phyloP scores from a whole-genome alignment of 2,113 vertebrate genomes.

The Corvus moneduloides region DNA sequence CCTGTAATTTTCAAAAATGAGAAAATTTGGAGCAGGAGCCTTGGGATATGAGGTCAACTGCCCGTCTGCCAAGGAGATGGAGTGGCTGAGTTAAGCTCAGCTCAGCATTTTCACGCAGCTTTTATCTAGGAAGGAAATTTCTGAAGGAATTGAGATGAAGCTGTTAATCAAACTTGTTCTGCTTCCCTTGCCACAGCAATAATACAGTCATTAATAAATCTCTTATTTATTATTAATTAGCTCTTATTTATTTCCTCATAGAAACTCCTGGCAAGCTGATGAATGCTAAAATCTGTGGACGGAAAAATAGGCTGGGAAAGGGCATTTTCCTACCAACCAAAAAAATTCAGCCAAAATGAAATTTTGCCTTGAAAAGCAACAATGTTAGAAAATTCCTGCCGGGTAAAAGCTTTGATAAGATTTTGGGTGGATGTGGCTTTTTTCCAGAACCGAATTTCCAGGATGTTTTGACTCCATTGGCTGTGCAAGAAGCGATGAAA shows the following conservation, averaged over 20 bases:
- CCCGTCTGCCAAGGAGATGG: neutral
- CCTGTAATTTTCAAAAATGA: neutral
- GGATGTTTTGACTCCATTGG: neutral
- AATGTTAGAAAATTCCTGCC: neutral
- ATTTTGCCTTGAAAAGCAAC: too few relatives aligned
- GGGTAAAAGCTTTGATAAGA: neutral
- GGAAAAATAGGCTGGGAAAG: neutral
- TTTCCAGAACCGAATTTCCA: neutral
- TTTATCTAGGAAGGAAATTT: neutral
- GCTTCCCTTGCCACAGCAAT: too few relatives aligned
- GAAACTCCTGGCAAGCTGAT: too few relatives aligned
- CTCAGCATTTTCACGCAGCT: neutral
- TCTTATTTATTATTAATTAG: neutral
- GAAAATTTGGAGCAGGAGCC: neutral
- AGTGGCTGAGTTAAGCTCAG: neutral
- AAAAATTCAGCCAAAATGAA: too few relatives aligned
- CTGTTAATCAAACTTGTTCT: too few relatives aligned
- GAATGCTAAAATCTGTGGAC: fast-evolving
- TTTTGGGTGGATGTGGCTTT: neutral
- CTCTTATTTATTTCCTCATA: neutral
- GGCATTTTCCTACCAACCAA: neutral
- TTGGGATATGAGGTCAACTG: neutral
- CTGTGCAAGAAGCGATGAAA: neutral
- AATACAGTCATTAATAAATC: neutral
- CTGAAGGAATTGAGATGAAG: neutral